Evolutionary conservation across 2,888 invertebrate genomes (phyloP), one percentile per base, ranked within the genome.

Genomic region (Brenthis daphne): DNA sequence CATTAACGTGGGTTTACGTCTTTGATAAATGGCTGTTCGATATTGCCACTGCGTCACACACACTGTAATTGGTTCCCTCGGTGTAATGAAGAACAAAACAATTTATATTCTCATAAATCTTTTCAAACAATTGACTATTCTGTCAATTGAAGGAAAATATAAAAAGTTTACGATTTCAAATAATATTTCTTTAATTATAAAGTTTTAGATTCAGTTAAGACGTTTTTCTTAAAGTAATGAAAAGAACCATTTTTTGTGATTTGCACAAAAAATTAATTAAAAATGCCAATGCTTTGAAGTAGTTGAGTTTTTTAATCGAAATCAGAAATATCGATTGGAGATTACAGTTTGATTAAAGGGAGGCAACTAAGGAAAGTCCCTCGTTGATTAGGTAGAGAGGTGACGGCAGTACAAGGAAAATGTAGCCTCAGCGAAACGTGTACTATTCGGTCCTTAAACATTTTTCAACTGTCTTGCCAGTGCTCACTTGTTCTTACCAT

Each of bases 11-110:
- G 82, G 79, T 84, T 81, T 82, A 82, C 80, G 81, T 81, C 78
- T 82, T 83, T 86, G 88, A 88, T 83, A 85, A 87, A 88, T 85
- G 84, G 82, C 78, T 79, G 80, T 79, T 81, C 85, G 83, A 85
- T 88, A 87, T 83, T 79, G 83, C 79, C 82, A 79, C 86, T 86
- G 83, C 80, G 85, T 83, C 84, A 84, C 81, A 75, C 75, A 74
- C 79, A 82, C 77, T 79, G 80, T 85, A 85, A 86, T 85, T 84
- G 82, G 84, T 85, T 82, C 83, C 80, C 80, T 79, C 76, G 73
- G 77, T 76, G 79, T 80, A 79, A 80, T 78, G 76, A 78, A 76
- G 77, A 74, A 72, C 65, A 73, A 73, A 73, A 72, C 74, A 72
- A 72, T 72, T 73, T 73, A 75, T 75, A 72, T 69, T 74, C 70